These are phyloP conservation scores for Halocaridina rubra DNA, from an alignment of 2,888 invertebrate genomes.

Conservation along the genomic window DNA sequence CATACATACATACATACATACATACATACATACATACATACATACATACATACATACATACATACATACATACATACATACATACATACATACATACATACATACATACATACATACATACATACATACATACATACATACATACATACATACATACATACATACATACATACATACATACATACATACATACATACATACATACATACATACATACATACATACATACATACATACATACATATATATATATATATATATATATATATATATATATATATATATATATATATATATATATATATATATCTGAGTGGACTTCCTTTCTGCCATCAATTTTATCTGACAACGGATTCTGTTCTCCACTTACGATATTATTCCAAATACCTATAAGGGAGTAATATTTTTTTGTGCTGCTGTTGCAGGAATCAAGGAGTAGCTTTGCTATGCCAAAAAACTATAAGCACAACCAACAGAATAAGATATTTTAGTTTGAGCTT, in stretches of 20 bases:
- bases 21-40: not conserved
- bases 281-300: not conserved
- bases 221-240: not conserved
- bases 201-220: not conserved
- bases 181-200: not conserved
- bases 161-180: not conserved
- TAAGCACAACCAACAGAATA: too few relatives aligned
- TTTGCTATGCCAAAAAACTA: too few relatives aligned
- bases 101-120: not conserved
- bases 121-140: not conserved
- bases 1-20: not conserved
- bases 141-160: not conserved
- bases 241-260: not conserved
- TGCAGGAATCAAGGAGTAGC: too few relatives aligned
- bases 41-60: not conserved
- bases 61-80: not conserved
- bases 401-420: too few relatives aligned
- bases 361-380: too few relatives aligned
- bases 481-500: too few relatives aligned
- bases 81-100: constrained; percentile 4
- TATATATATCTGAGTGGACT: too few relatives aligned
- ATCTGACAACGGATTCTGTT: too few relatives aligned
- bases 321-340: too few relatives aligned
- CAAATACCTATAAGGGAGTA: too few relatives aligned
- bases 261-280: not conserved